Conservation (phyloP, 2,888 invertebrate species). For the Dryadula phaetusa region DNA sequence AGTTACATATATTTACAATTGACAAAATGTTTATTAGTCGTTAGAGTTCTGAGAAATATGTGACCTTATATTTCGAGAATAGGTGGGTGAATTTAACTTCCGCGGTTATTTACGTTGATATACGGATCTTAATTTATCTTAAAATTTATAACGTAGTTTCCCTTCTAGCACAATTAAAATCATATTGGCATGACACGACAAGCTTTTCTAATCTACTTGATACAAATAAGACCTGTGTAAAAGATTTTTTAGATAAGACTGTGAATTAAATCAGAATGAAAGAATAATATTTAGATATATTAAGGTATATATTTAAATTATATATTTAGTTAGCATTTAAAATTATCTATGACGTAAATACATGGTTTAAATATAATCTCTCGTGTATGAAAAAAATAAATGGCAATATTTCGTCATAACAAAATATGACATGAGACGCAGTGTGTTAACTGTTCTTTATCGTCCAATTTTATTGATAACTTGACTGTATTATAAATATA, state of each 20-base stretch:
- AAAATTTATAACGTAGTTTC: conserved; percentile 5
- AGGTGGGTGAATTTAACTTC: conserved; percentile 9
- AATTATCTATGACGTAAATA: neutral
- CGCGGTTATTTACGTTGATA: neutral
- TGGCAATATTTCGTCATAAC: conserved; percentile 3
- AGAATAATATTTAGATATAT: too few species aligned
- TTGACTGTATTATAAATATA: neutral
- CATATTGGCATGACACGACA: neutral
- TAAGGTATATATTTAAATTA: too few species aligned
- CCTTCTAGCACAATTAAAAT: neutral
- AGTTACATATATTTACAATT: conserved; percentile 1
- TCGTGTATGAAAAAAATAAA: neutral
- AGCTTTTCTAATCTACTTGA: too few species aligned
- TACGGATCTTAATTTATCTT: conserved; percentile 2
- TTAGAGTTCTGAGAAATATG: conserved; percentile 3
- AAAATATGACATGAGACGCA: neutral
- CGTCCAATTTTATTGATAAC: neutral
- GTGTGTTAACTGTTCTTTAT: conserved; percentile 7
- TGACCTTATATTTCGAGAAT: conserved; percentile 3
- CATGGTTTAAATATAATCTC: neutral
- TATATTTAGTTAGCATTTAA: neutral
- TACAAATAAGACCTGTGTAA: too few species aligned
- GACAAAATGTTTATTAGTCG: conserved; percentile 14
- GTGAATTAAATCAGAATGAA: too few species aligned
- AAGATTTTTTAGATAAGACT: too few species aligned